These are phyloP conservation scores for Agriopis aurantiaria DNA, from an alignment of 2,888 invertebrate genomes.

Conservation along the genomic window DNA sequence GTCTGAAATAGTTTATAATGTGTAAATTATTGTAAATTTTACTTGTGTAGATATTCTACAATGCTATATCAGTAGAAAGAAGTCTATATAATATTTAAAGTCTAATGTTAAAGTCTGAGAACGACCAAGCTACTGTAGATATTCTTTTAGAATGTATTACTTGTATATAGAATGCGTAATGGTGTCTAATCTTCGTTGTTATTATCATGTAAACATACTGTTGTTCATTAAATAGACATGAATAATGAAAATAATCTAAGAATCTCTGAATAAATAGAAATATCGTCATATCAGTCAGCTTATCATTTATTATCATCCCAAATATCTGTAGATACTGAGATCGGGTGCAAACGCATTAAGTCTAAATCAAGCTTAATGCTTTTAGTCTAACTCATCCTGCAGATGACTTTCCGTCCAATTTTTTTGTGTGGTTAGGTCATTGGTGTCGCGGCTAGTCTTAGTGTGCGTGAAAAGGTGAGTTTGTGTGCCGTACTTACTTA, in stretches of 20 bases:
- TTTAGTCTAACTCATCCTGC: too few species aligned
- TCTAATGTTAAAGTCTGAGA: slow-evolving; percentile 80
- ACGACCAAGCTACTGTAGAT: slow-evolving; percentile 83
- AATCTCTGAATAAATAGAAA: slow-evolving; percentile 79
- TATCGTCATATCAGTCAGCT: slow-evolving; percentile 56
- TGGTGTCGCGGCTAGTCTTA: too few species aligned
- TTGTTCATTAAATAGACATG: slow-evolving; percentile 79
- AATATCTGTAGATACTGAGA: slow-evolving; percentile 1
- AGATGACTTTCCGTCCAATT: too few species aligned
- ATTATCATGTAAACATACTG: slow-evolving; percentile 71
- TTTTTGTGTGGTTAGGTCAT: too few species aligned
- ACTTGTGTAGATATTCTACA: slow-evolving; percentile 50
- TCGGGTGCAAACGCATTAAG: too few species aligned
- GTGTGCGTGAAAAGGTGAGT: too few species aligned
- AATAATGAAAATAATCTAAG: slow-evolving; percentile 60
- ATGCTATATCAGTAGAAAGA: slow-evolving; percentile 59
- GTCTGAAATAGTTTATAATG: slow-evolving; percentile 44
- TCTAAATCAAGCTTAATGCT: too few species aligned
- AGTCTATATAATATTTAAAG: slow-evolving; percentile 62
- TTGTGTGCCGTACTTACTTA: too few species aligned
- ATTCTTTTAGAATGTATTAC: slow-evolving; percentile 64
- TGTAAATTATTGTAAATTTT: slow-evolving; percentile 59
- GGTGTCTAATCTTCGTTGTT: slow-evolving; percentile 75
- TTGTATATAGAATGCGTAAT: slow-evolving; percentile 75
- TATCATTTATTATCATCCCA: slow-evolving; percentile 57